A percentile compares a stretch with the other conserved stretches of the same genome.
Evolutionary conservation across 2,113 vertebrate species (phyloP).

Genomic region (Alligator mississippiensis): DNA sequence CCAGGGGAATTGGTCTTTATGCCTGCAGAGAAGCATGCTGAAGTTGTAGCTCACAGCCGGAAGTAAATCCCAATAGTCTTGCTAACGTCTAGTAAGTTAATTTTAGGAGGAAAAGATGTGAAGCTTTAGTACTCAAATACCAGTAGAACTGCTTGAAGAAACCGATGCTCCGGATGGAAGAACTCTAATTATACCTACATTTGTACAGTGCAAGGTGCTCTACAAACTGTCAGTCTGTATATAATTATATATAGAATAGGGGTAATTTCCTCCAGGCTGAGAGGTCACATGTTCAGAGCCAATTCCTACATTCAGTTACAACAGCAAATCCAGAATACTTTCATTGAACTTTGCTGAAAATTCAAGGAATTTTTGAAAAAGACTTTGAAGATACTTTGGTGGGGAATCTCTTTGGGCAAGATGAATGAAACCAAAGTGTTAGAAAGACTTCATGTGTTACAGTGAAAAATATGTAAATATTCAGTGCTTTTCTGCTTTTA

Average conservation of each 20-base stretch:
- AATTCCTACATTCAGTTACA: neutral
- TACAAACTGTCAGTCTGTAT: neutral
- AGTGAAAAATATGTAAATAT: neutral
- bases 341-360: neutral
- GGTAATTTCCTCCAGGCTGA: neutral
- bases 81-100: neutral
- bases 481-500: neutral
- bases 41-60: neutral
- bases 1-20: neutral
- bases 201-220: neutral
- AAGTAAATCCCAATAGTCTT: neutral
- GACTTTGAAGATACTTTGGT: neutral
- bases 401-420: neutral
- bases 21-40: neutral
- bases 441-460: neutral
- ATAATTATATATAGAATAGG: neutral
- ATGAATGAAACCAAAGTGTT: neutral
- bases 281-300: fast-evolving
- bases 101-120: neutral
- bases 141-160: neutral
- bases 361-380: neutral
- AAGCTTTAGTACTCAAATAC: neutral
- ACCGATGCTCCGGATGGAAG: neutral
- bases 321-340: neutral
- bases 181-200: neutral